phyloP scores from a whole-genome alignment of 2,113 vertebrate genomes.

The Malurus elegans region DNA sequence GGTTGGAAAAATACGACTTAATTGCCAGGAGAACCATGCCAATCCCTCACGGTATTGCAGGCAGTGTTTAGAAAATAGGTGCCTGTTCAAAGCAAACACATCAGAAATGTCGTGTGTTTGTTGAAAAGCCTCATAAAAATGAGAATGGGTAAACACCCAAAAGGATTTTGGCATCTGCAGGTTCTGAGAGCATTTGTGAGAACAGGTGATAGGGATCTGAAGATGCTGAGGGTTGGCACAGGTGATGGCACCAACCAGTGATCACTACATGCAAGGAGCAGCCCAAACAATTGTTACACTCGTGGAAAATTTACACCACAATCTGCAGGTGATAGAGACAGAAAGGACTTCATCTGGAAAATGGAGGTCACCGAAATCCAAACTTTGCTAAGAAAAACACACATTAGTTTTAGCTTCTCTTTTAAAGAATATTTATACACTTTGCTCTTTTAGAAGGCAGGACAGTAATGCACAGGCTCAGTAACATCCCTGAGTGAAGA shows the following conservation, averaged over 20 bases:
- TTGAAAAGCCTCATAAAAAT: neutral
- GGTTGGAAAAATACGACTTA: neutral
- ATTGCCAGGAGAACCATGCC: neutral
- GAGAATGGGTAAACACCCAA: neutral
- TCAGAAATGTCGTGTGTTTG: neutral
- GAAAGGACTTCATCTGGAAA: neutral
- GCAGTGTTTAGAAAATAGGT: neutral
- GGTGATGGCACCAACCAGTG: neutral
- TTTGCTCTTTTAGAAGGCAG: neutral
- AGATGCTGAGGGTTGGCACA: neutral
- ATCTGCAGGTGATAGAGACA: neutral
- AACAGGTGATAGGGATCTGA: neutral
- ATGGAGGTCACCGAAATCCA: neutral
- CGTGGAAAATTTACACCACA: neutral
- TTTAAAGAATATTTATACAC: neutral
- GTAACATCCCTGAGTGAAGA: neutral
- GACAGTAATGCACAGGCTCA: neutral
- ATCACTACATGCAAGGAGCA: neutral
- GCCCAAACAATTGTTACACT: neutral
- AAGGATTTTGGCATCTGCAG: neutral
- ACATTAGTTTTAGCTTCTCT: neutral
- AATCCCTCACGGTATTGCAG: rapidly evolving
- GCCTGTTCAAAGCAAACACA: neutral
- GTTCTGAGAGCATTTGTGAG: neutral
- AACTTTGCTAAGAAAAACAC: neutral